Conservation (phyloP, 2,888 invertebrate species). For the Drosophila algonquin region DNA sequence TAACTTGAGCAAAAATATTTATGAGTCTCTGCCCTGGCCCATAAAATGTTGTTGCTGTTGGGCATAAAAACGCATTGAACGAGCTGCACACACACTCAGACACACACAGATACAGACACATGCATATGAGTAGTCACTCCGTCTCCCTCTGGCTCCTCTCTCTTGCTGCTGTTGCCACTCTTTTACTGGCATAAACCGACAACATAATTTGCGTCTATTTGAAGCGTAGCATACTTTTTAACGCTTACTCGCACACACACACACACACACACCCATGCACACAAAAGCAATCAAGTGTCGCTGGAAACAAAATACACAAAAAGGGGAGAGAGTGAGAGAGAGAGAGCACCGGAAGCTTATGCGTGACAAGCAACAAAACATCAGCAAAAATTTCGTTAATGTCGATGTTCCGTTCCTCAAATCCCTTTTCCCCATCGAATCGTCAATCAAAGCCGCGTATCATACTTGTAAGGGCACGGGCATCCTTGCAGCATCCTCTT, state of each 20-base stretch:
- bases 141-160: not conserved
- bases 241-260: slow-evolving; percentile 36
- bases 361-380: slow-evolving; percentile 55
- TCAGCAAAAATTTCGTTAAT: slow-evolving; percentile 50
- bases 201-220: slow-evolving; percentile 72
- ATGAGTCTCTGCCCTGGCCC: slow-evolving; percentile 45
- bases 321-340: slow-evolving; percentile 13
- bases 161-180: slow-evolving; percentile 11
- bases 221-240: slow-evolving; percentile 67
- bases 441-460: slow-evolving; percentile 16
- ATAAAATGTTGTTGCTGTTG: slow-evolving; percentile 54
- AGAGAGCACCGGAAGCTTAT: slow-evolving; percentile 40
- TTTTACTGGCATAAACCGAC: slow-evolving; percentile 33
- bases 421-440: slow-evolving; percentile 26
- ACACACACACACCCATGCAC: slow-evolving; percentile 31
- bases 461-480: slow-evolving; percentile 5
- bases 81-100: too few species aligned
- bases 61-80: slow-evolving; percentile 62
- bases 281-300: slow-evolving; percentile 71
- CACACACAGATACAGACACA: slow-evolving; percentile 10
- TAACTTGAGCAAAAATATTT: slow-evolving; percentile 75
- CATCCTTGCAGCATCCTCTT: not conserved
- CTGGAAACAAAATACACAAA: slow-evolving; percentile 62
- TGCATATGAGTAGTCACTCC: not conserved
- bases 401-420: slow-evolving; percentile 7